Base-by-base conservation (phyloP, 1,140 invertebrate genomes). In the Drosophila serrata region DNA sequence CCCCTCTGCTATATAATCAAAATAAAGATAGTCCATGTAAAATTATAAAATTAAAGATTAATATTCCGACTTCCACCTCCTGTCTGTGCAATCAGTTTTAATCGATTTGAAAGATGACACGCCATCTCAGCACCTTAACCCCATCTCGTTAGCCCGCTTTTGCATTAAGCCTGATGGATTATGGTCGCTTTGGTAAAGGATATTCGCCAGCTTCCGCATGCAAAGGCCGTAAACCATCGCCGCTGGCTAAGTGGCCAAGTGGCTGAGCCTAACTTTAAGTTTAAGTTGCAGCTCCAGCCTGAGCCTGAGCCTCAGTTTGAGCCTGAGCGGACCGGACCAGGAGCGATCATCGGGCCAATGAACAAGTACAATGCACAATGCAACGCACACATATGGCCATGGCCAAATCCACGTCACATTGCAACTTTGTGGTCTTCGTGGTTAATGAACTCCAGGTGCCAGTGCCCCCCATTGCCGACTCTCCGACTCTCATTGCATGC, bases 161-260 rank as follows among this genome's bases (percentile, higher is more conserved):
- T 29, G 8, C 49, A 72, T 58, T 57, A 63, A 43, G 48, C 13
- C 62, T 53, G 59, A 59, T 58, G 81, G 82, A 81, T 84, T 79
- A 87, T 68, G 56, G 17, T 56, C 48, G 62, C 70, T 82, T 75
- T 63, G 59, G 43, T 64, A 76, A 82, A 33, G 65, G 62, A 76
- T 64, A 86, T 39, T 35, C 59, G 63, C 82, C 82, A 68, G 85
- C 73, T 88, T 88, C 84, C 84, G 84, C 84, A 90, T 90, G 68
- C 65, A 79, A 64, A 48, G 64, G 42, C 75, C 76, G 88, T 87
- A 88, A 79, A 82, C 27, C 68, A 82, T 58, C 55, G 75, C 73
- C 63, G 63, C 29, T 60, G 69, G 58, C 61, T 19, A 63, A 72
- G 58, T 57, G 43, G 59, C 46, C 48, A 60, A 68, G 31, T 53